Conservation (phyloP, 2,113 vertebrate species). For the Corythoichthys intestinalis region DNA sequence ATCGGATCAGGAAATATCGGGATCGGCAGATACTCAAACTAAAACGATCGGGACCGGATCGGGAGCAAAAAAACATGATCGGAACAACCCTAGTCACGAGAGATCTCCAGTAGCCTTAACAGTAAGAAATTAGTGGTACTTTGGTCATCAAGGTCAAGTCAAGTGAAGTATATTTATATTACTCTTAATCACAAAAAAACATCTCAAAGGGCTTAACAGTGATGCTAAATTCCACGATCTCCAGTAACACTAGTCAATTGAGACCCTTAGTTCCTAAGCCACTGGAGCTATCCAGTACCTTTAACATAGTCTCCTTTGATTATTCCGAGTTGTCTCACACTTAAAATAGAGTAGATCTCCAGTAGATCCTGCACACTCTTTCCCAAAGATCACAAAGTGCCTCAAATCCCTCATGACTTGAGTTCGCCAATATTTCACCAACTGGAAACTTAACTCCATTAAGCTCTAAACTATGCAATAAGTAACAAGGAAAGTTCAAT, state of each 20-base stretch:
- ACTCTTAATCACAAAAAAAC: too few species aligned
- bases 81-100: not conserved
- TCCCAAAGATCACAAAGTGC: not conserved
- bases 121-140: not conserved
- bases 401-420: not conserved
- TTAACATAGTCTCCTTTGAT: too few species aligned
- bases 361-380: not conserved
- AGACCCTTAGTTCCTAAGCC: not conserved
- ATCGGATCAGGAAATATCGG: too few species aligned
- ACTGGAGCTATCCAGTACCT: not conserved
- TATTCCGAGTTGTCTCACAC: not conserved
- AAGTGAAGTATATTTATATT: too few species aligned
- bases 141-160: too few species aligned
- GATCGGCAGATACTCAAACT: too few species aligned
- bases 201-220: too few species aligned
- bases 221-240: too few species aligned
- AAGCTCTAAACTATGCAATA: not conserved
- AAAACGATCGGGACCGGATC: too few species aligned
- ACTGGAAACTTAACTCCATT: not conserved
- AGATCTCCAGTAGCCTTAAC: not conserved
- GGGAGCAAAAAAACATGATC: too few species aligned
- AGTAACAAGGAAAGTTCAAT: too few species aligned
- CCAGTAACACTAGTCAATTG: too few species aligned
- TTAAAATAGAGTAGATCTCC: not conserved
- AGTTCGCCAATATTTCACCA: not conserved